These are phyloP conservation scores for Caloenas nicobarica DNA, from an alignment of 2,113 vertebrate species.

Conservation along the genomic window DNA sequence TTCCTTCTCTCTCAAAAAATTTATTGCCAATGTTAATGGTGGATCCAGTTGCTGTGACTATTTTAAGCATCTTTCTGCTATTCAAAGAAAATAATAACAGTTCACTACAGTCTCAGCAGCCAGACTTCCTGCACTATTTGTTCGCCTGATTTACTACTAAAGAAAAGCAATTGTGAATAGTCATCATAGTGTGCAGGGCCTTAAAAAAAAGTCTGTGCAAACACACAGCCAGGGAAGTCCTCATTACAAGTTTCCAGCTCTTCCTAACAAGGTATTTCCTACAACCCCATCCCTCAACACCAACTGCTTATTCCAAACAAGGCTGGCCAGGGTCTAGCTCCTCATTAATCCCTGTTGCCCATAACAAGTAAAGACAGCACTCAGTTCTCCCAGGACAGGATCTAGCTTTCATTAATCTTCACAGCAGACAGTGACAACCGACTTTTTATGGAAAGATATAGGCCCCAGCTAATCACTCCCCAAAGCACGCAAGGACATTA, in stretches of 20 bases:
- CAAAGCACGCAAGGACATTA: neutral
- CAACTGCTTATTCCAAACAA: neutral
- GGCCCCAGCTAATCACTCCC: neutral
- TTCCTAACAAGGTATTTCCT: conserved; percentile 17
- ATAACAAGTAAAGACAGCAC: conserved; percentile 1
- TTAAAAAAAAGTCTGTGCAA: neutral
- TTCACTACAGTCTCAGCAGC: neutral
- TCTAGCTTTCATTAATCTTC: conserved; percentile 51
- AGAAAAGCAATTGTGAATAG: neutral
- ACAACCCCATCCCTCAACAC: neutral
- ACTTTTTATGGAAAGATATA: conserved; percentile 33
- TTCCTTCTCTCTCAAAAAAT: neutral
- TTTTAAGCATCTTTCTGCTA: neutral
- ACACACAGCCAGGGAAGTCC: neutral
- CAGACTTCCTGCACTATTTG: neutral
- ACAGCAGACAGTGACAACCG: conserved; percentile 11
- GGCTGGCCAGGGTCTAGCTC: neutral
- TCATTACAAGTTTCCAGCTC: neutral
- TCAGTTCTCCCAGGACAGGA: neutral
- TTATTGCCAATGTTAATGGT: neutral
- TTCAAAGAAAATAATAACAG: neutral
- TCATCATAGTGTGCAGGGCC: neutral
- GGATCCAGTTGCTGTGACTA: neutral
- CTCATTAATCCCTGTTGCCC: conserved; percentile 8
- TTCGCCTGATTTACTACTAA: neutral